A percentile compares a stretch with the other conserved stretches of the same genome.
Evolutionary conservation across 92 coral and sea anemone genomes (phyloP).

Genomic region (Palythoa heliodiscus): DNA sequence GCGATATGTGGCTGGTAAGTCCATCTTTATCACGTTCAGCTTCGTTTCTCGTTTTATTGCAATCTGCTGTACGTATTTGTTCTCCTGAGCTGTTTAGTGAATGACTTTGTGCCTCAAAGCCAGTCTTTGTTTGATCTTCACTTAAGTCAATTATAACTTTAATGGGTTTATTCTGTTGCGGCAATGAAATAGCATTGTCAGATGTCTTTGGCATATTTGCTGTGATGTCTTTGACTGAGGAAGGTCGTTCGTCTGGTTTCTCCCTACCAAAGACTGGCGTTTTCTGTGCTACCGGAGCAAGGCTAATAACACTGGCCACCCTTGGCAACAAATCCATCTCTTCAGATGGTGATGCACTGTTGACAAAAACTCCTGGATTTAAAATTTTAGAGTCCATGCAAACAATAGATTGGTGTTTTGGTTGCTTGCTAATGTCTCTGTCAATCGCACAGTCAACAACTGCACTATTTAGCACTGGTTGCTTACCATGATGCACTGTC

Average conservation of each 20-base stretch:
- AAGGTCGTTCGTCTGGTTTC: background rate
- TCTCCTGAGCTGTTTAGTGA: background rate
- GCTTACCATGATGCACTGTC: background rate
- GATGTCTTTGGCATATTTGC: background rate
- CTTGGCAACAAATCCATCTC: slow-evolving; percentile 19
- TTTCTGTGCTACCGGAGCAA: slow-evolving; percentile 9
- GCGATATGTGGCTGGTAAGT: background rate
- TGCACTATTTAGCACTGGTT: background rate
- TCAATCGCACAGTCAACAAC: background rate
- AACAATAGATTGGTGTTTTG: slow-evolving; percentile 6
- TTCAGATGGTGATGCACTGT: background rate
- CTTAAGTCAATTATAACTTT: background rate
- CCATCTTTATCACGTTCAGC: background rate
- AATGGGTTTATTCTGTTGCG: background rate
- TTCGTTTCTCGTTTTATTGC: background rate
- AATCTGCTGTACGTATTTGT: background rate
- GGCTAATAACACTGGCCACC: slow-evolving; percentile 34
- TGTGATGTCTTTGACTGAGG: background rate
- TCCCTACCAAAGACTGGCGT: background rate
- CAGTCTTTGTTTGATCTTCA: background rate
- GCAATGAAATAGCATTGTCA: background rate
- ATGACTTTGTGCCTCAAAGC: background rate
- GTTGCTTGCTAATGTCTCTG: background rate
- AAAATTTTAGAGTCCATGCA: background rate
- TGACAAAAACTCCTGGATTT: slow-evolving; percentile 23